Evolutionary conservation across 2,113 vertebrate genomes (phyloP).

Genomic region (Entelurus aequoreus): DNA sequence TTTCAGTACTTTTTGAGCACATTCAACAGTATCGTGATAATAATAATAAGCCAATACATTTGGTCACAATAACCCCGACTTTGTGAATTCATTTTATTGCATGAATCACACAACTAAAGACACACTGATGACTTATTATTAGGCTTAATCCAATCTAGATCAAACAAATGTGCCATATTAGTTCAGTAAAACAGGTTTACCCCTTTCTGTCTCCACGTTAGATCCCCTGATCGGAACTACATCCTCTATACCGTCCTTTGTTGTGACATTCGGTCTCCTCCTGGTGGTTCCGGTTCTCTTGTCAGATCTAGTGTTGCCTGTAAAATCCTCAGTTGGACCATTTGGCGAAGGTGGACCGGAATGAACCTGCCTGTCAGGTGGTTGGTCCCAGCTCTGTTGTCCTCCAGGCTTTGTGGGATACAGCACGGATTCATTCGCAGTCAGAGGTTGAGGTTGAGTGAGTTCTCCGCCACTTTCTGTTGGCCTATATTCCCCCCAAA

Average conservation of each 20-base stretch:
- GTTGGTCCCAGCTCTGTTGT: conserved; percentile 9
- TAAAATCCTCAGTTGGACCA: conserved; percentile 3
- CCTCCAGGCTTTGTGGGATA: conserved; percentile 18
- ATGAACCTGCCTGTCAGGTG: conserved; percentile 4
- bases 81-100: no score
- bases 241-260: conserved; percentile 2
- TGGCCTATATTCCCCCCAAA: conserved; percentile 55
- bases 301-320: background rate
- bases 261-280: conserved; percentile 19
- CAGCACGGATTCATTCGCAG: conserved; percentile 6
- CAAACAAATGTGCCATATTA: background rate
- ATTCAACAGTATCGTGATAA: no score
- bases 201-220: conserved; percentile 25
- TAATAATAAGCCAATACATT: no score
- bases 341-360: conserved; percentile 18
- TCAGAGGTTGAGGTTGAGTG: background rate
- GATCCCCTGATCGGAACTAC: conserved; percentile 5
- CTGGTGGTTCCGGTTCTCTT: conserved; percentile 1
- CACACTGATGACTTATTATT: background rate
- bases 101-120: no score
- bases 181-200: conserved; percentile 26
- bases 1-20: no score
- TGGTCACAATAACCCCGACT: no score
- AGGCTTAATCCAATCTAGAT: conserved; percentile 1
- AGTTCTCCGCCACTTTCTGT: conserved; percentile 11